Percentiles rank a stretch among this genome's conserved stretches.
Evolutionary conservation across 2,113 vertebrate species (phyloP).

Genomic region (Cephalopterus ornatus): DNA sequence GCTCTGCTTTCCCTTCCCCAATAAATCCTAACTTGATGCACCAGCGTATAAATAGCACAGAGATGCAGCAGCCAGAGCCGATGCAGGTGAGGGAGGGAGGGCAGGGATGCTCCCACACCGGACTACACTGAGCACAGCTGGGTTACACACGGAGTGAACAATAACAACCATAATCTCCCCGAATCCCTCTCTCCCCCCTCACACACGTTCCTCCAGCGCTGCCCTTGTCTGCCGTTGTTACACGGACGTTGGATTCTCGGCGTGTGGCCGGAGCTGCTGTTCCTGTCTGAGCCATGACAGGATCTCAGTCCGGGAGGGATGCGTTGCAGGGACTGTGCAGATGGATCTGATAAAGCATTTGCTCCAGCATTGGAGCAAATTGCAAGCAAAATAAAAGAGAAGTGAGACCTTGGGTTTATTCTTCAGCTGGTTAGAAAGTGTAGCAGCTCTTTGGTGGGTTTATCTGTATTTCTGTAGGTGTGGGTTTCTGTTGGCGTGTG

Average conservation of each 20-base stretch:
- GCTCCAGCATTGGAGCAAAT: neutral
- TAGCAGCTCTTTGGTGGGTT: neutral
- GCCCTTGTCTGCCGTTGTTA: neutral
- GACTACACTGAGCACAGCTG: neutral
- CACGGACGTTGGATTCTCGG: neutral
- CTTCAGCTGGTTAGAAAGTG: neutral
- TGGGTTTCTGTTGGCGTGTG: neutral
- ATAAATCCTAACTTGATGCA: slow-evolving; percentile 35
- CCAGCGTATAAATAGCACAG: neutral
- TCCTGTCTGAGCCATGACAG: slow-evolving; percentile 12
- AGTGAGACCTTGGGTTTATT: neutral
- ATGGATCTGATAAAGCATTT: neutral
- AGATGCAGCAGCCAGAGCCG: slow-evolving; percentile 32
- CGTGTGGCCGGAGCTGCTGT: slow-evolving; percentile 19
- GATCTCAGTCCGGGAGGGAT: neutral
- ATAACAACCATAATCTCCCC: neutral
- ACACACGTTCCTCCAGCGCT: neutral
- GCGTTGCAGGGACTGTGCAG: neutral
- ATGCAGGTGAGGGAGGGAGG: slow-evolving; percentile 26
- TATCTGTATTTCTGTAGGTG: neutral
- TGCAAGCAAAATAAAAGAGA: neutral
- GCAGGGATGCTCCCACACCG: neutral
- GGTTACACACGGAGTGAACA: neutral
- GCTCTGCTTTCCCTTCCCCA: neutral
- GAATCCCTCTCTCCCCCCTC: neutral